Evolutionary conservation across 1,140 invertebrate species (phyloP), one percentile per base, ranked within the genome.

Genomic region (Trichonephila clavipes): DNA sequence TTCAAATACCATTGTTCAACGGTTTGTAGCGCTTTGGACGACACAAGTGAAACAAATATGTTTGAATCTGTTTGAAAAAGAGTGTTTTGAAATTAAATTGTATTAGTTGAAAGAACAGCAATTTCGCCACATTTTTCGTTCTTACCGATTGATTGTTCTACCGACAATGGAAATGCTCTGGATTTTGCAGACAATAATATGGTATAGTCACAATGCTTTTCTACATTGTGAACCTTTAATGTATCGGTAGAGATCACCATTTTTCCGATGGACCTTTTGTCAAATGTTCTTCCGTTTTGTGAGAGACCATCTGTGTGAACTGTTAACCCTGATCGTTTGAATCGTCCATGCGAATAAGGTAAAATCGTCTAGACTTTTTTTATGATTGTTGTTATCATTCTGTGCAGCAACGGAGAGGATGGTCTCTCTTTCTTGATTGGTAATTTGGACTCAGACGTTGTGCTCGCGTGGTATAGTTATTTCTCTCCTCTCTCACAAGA

Each of bases 301-400:
- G 21, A 18, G 62, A 64, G 61, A 21, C 62, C 72, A 18, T 8
- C 34, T 40, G 72, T 77, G 72, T 77, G 72, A 77, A 77, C 72
- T 77, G 34, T 77, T 85, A 85, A 85, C 58, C 58, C 44, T 59
- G n/a, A 24, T 7, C 24, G 14, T 51, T 59, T 85, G 82, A 85
- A 85, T n/a, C 82, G 24, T 24, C 44, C 44, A 85, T 85, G 82
- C 82, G 82, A 85, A 85, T 19, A 85, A 85, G 44, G 82, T 85
- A 85, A 85, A 85, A 44, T n/a, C 21, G 82, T 85, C 82, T 85
- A 85, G 82, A 85, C 82, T 77, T 40, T 28, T 77, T 77, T 28
- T 24, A 28, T 77, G 12, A n/a, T 77, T 34, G 16, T 21, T 64
- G 16, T 64, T 64, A 64, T 64, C 21, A 4, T 77, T 40, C 34